Evolutionary conservation across 2,113 vertebrate species (phyloP).

Genomic region (Phainopepla nitens): DNA sequence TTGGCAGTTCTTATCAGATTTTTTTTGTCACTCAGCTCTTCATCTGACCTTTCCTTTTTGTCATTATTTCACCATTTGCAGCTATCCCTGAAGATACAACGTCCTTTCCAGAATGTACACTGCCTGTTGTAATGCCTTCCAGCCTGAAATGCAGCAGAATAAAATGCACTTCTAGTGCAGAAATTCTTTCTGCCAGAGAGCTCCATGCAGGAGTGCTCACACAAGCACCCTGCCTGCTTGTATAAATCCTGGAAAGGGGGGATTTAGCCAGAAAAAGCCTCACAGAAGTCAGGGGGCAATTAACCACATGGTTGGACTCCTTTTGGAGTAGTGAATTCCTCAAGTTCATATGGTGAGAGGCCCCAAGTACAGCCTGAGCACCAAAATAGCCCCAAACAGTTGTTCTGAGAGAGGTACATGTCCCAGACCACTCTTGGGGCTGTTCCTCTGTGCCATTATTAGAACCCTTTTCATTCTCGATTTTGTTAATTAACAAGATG

Average conservation of each 20-base stretch:
- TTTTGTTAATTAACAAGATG: neutral
- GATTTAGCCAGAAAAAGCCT: neutral
- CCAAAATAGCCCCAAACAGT: neutral
- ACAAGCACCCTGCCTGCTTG: neutral
- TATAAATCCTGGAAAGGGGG: neutral
- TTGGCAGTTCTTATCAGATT: neutral
- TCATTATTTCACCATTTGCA: neutral
- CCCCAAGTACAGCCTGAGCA: neutral
- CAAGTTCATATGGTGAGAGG: neutral
- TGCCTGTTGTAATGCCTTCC: neutral
- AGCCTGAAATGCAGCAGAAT: neutral
- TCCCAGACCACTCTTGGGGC: neutral
- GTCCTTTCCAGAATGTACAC: neutral
- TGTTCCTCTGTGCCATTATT: neutral
- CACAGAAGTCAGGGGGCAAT: neutral
- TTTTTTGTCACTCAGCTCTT: neutral
- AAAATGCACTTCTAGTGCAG: neutral
- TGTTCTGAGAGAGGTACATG: neutral
- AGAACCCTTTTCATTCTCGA: neutral
- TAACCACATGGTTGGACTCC: neutral
- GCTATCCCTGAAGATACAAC: neutral
- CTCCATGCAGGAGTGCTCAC: neutral
- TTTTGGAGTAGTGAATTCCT: neutral
- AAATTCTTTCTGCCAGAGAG: neutral
- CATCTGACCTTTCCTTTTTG: neutral